Evolutionary conservation across 2,113 vertebrate species (phyloP), one percentile per base, ranked within the genome.

Genomic region (Notothenia coriiceps): DNA sequence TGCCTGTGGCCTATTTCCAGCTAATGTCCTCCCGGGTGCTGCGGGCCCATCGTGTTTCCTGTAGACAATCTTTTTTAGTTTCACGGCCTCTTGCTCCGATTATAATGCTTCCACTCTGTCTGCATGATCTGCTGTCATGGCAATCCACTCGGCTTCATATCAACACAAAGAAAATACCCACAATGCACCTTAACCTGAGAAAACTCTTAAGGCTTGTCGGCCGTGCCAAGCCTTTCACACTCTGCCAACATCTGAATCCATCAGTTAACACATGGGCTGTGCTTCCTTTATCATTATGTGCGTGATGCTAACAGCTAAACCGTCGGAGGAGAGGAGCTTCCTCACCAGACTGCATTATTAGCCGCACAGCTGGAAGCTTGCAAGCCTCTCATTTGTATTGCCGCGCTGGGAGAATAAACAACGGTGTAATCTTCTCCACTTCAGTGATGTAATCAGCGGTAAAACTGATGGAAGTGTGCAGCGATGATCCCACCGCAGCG

Each of bases 401-500:
- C 66, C 51, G 54, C 63, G 47, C 74, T 72, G 80, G 90, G 80
- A 89, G 76, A 83, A 83, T 90, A 84, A 91, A 91, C 88, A 91
- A 84, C 80, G 29, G 73, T 73, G 85, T 90, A 91, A 94, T 90
- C 87, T 86, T 79, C 73, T 70, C 56, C 56, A 88, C 88, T 85
- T 87, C 84, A 80, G 93, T n/a, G n/a, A n/a, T 92, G 91, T 90
- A 91, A 93, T 92, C 90, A 81, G 86, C 51, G 64, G 85, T 92
- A 92, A 92, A 94, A 83, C 12, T 62, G 75, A 84, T 57, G 83
- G 74, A 70, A 22, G 78, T 71, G n/a, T 78, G 81, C 54, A 52
- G 14, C 50, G 84, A 80, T 29, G 77, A 84, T 80, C n/a, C 50
- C 49, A 61, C 64, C 5, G 29, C 51, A 12, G 61, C 17, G 55